Evolutionary conservation across 2,797 vertebrate genomes (phyloP).

Genomic region (Notoglanidium macrostoma): DNA sequence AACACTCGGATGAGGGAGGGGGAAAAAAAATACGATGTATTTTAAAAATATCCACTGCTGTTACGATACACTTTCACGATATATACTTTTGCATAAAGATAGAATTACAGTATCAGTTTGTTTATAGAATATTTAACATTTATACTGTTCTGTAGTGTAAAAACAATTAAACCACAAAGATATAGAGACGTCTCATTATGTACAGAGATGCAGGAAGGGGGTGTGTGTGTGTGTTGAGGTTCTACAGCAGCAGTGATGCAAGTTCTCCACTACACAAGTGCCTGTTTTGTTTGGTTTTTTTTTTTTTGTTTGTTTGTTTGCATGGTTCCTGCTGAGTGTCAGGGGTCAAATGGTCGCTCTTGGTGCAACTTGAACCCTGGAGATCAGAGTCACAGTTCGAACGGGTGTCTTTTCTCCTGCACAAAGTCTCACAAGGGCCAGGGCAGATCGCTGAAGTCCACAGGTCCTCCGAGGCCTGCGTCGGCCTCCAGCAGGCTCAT

Average conservation of each 20-base stretch:
- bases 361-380: background rate
- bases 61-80: conserved; percentile 97
- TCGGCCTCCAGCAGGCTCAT: conserved; percentile 99
- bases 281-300: background rate
- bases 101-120: conserved; percentile 96
- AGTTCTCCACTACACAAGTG: conserved; percentile 33
- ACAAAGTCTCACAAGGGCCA: conserved; percentile 88
- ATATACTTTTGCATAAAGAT: conserved; percentile 90
- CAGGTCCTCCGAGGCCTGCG: conserved; percentile 93
- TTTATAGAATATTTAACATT: conserved; percentile 88
- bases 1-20: no score
- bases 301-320: no score
- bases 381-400: background rate
- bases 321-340: conserved; percentile 20
- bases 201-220: conserved; percentile 63
- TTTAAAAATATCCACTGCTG: conserved; percentile 99
- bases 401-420: background rate
- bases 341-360: background rate
- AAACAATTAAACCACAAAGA: conserved; percentile 87
- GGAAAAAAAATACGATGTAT: conserved; percentile 69
- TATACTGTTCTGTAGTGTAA: conserved; percentile 85
- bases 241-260: conserved; percentile 23
- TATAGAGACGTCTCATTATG: conserved; percentile 65
- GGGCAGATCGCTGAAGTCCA: conserved; percentile 98
- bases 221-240: conserved; percentile 28